These are phyloP conservation scores for Seriola rivoliana DNA, from an alignment of 2,113 vertebrate genomes.

Conservation along the genomic window DNA sequence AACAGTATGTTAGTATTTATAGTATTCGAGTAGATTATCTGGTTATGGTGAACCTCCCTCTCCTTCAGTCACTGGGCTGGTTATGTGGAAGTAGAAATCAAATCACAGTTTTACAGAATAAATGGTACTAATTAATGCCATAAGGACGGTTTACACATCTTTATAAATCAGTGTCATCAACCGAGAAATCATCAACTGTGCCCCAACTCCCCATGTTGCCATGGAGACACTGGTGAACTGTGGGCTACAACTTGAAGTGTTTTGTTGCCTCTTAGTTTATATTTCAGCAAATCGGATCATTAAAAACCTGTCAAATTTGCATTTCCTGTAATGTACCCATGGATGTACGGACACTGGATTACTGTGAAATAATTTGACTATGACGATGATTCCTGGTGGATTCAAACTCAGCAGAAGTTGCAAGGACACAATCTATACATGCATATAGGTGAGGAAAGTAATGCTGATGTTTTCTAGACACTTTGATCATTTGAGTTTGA, in stretches of 20 bases:
- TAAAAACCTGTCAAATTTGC: too few species aligned
- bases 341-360: not conserved
- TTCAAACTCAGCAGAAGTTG: not conserved
- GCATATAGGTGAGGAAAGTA: not conserved
- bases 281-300: too few species aligned
- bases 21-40: not conserved
- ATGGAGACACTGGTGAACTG: too few species aligned
- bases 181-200: not conserved
- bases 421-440: not conserved
- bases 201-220: not conserved
- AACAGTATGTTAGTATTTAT: not conserved
- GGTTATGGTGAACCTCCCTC: not conserved
- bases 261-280: too few species aligned
- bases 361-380: not conserved
- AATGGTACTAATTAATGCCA: not conserved
- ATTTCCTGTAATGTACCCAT: too few species aligned
- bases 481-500: slow-evolving; percentile 12
- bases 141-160: not conserved
- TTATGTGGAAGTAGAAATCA: not conserved
- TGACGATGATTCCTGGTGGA: not conserved
- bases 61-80: not conserved
- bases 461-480: not conserved
- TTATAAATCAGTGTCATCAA: not conserved
- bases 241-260: too few species aligned
- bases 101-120: not conserved